phyloP scores from a whole-genome alignment of 2,113 vertebrate species.

The Atrichornis clamosus region DNA sequence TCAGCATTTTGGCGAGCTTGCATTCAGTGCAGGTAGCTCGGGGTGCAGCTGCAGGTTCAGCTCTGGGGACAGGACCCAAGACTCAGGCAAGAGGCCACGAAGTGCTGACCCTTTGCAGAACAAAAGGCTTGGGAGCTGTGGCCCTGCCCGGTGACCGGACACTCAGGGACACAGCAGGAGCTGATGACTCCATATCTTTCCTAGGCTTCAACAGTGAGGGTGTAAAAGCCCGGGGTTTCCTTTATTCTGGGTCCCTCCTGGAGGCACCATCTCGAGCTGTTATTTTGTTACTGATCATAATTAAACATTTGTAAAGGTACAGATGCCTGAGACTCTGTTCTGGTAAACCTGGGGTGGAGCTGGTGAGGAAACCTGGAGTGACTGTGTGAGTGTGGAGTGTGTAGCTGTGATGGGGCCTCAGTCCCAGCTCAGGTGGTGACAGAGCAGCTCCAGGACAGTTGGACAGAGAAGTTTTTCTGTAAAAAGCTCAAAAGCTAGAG shows the following conservation, averaged over 20 bases:
- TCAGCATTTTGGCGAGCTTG: not conserved
- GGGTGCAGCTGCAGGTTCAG: not conserved
- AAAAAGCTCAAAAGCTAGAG: not conserved
- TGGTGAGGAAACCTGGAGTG: too few species aligned
- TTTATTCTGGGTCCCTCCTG: not conserved
- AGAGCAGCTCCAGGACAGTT: too few species aligned
- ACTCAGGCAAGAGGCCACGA: too few species aligned
- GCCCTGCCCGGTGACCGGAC: not conserved
- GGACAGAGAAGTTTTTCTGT: not conserved
- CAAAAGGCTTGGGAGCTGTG: not conserved
- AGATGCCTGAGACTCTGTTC: not conserved
- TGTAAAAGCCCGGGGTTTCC: not conserved
- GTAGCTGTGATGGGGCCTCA: too few species aligned
- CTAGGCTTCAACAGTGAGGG: fast-evolving
- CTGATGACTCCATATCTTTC: not conserved
- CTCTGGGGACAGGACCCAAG: not conserved
- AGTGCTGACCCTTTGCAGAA: not conserved
- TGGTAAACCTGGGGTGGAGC: not conserved
- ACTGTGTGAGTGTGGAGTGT: not conserved
- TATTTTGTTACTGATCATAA: not conserved
- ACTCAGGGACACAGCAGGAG: not conserved
- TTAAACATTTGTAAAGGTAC: not conserved
- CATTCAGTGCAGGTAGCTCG: not conserved
- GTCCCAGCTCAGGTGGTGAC: not conserved
- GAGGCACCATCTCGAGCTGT: not conserved